Evolutionary conservation across 53 echinoderm and acorn worm genomes (phyloP).

Genomic region (Pentamera pediparva): DNA sequence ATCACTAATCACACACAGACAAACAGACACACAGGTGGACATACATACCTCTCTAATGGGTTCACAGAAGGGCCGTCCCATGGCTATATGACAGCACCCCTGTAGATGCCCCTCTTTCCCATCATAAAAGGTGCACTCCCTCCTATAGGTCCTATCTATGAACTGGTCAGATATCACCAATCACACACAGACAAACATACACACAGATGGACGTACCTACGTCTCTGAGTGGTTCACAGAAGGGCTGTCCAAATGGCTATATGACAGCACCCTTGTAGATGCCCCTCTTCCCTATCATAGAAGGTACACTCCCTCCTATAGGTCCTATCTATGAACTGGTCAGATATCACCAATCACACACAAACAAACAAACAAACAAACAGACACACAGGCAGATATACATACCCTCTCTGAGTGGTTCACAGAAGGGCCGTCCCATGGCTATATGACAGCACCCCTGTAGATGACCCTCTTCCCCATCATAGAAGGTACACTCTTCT

Average conservation of each 20-base stretch:
- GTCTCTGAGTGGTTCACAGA: conserved; percentile 68
- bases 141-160: conserved; percentile 81
- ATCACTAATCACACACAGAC: conserved; percentile 31
- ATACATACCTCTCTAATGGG: conserved; percentile 58
- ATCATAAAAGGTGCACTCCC: conserved; percentile 83
- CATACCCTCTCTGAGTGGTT: conserved; percentile 60
- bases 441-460: too few species aligned
- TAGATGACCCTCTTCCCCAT: conserved; percentile 41
- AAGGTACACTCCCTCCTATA: conserved; percentile 75
- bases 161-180: conserved; percentile 88
- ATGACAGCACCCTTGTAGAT: conserved; percentile 69
- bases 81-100: conserved; percentile 76
- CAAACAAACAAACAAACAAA: too few species aligned
- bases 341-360: conserved; percentile 75
- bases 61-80: conserved; percentile 82
- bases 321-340: conserved; percentile 96
- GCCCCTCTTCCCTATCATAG: conserved; percentile 58
- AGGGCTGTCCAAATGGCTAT: conserved; percentile 77
- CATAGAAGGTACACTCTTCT: conserved; percentile 74
- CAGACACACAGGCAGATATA: too few species aligned
- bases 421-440: conserved; percentile 87
- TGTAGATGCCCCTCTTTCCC: conserved; percentile 45
- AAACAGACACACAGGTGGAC: neutral
- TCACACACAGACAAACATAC: too few species aligned
- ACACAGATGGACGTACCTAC: too few species aligned